Evolutionary conservation across 2,797 vertebrate species (phyloP), one percentile per base, ranked within the genome.

Genomic region (Adrianichthys oophorus): DNA sequence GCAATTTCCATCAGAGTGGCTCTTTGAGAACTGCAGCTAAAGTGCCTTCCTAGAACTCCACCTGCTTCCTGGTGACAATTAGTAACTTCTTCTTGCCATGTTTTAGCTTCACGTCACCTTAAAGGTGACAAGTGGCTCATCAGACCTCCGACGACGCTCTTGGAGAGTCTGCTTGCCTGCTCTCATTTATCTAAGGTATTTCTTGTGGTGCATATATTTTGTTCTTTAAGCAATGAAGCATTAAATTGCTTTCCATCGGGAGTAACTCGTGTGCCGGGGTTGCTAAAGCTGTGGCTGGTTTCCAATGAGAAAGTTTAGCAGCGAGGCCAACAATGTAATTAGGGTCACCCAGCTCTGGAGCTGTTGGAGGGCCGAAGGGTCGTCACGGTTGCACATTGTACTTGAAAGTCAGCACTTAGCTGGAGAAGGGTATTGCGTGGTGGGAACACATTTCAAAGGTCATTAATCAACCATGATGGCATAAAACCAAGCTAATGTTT

Each of bases 191-290:
- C 89, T 86, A 72, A 83, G 84, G 86, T 62, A 79, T 78, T 68
- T 90, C 90, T 90, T 90, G 80, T 76, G 83, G 90, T 92, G 92
- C 87, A 89, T 91, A 91, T 86, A 85, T 89, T 89, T 86, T 89
- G 66, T 87, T 91, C 85, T 85, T 48, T 80, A 90, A 79, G 91
- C 88, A 81, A 72, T 71, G 83, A 83, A 92, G 91, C 93, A 82
- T 93, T 95, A 94, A 95, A 95, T 95, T 94, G 87, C 87, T 92
- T 95, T 95, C 92, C 87, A 84, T 73, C 74, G 91, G 92, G 91
- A 94, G 71, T 83, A 84, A 90, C 89, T 93, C 65, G 79, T 78
- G 81, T 83, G 87, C 87, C 74, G 80, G 86, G 90, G 79, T 92
- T 72, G 1, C 88, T 84, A 87, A 79, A 89, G 81, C 85, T 79